Evolutionary conservation across 2,113 vertebrate species (phyloP), one percentile per base, ranked within the genome.

Genomic region (Ondatra zibethicus): DNA sequence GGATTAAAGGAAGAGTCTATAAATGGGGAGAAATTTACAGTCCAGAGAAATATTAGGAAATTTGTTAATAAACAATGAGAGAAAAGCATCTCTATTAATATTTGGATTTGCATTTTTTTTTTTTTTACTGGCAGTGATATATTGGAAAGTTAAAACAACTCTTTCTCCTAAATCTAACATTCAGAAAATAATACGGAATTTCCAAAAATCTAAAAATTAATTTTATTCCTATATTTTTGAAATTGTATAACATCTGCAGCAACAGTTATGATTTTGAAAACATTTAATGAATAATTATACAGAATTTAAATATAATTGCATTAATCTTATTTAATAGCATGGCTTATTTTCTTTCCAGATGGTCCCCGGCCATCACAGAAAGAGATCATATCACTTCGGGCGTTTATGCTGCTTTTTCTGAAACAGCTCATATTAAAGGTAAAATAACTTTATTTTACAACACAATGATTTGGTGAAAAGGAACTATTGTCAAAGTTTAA

Each of bases 381-480:
- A 98, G 99, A 99, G 99, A 99, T 99, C 31, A 97, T 99, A 98
- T 99, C 99, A 75, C 98, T 99, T 93, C 99, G 99, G 78, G 99
- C 99, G 0, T 99, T 99, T 98, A 99, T 99, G 99, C 99, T 99
- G 95, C 99, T 99, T 96, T 99, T 99, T 98, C 98, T 99, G 98
- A 99, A 99, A 98, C 99, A 99, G 96, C 99, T 99, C 92, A 99
- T 99, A 97, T 97, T 99, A 92, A 99, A 99, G 99, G 99, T 99
- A 99, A 98, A 12, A 42, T 39, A 75, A 42, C 89, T 88, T 96
- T 85, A 77, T 90, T 93, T 91, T 52, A 94, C 5, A 89, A 55
- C 58, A 0, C 0, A 84, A 6, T 75, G 31, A 61, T 50, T 96
- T 42, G 4, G 1, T 95, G 16, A 42, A 89, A 93, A 78, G 14